Evolutionary conservation across 23 tunicate genomes (phyloP).

Genomic region (Halocynthia roretzi): DNA sequence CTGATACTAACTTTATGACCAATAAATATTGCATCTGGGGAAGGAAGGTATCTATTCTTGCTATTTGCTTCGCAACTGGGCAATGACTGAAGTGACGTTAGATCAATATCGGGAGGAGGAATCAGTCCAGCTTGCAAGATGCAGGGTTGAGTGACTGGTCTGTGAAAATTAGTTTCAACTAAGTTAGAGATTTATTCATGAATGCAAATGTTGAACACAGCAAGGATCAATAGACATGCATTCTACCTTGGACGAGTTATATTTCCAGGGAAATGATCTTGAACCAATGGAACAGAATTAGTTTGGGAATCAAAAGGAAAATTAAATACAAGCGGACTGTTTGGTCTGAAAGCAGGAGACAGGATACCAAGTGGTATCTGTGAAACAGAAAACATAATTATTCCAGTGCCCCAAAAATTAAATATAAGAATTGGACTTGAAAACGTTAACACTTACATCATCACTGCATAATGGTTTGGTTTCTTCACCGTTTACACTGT

Average conservation of each 20-base stretch:
- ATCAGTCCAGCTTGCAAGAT: background rate
- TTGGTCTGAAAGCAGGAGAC: constrained; percentile 3
- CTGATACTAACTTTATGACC: constrained; percentile 5
- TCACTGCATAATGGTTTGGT: background rate
- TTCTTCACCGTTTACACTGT: background rate
- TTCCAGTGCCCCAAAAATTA: no score
- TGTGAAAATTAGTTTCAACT: no score
- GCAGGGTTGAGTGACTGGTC: background rate
- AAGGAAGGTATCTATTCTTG: background rate
- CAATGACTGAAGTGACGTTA: background rate
- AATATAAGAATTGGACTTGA: no score
- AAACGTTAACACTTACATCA: no score
- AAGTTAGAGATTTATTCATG: background rate
- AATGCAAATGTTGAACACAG: background rate
- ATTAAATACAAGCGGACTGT: background rate
- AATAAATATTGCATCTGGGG: background rate
- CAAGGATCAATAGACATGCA: background rate
- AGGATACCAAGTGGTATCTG: background rate
- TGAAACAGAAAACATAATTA: no score
- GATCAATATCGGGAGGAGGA: constrained; percentile 1
- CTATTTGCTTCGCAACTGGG: background rate
- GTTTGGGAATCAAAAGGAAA: background rate
- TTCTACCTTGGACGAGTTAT: constrained; percentile 4
- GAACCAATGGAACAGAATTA: background rate
- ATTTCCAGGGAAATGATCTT: background rate